These are phyloP conservation scores for Sebastes alutus DNA, from an alignment of 2,797 vertebrate species.

Conservation along the genomic window DNA sequence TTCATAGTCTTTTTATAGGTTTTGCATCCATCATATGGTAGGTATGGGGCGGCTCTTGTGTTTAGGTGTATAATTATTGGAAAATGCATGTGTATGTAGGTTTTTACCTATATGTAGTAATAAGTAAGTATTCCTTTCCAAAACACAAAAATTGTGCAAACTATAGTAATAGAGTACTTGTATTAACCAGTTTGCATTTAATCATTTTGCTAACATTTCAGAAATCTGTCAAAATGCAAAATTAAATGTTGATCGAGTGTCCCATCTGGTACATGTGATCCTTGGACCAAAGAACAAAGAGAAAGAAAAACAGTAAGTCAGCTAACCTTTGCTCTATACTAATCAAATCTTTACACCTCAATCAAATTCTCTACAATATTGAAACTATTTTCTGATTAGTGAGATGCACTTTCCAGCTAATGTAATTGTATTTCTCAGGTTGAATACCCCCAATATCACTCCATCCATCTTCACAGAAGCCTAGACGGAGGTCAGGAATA, in stretches of 20 bases:
- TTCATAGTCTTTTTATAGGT: neutral
- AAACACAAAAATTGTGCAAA: neutral
- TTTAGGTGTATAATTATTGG: neutral
- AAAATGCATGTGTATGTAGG: neutral
- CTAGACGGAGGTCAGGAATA: constrained; percentile 10
- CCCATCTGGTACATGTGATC: neutral
- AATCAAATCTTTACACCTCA: neutral
- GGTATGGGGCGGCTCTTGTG: neutral
- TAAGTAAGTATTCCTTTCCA: neutral
- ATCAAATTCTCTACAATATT: constrained; percentile 5
- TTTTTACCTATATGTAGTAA: neutral
- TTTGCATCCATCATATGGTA: neutral
- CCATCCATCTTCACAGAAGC: constrained; percentile 8
- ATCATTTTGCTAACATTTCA: neutral
- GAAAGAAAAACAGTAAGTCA: neutral
- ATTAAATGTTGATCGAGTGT: neutral
- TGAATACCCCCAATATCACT: constrained; percentile 4
- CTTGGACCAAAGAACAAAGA: neutral
- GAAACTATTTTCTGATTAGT: constrained; percentile 17
- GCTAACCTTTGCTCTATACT: neutral
- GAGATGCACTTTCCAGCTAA: constrained; percentile 2
- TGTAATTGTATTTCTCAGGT: constrained; percentile 26
- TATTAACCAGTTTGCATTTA: neutral
- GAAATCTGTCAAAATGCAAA: neutral
- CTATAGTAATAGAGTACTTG: neutral